phyloP scores from a whole-genome alignment of 1,140 invertebrate species.

The Dinothrombium tinctorium region DNA sequence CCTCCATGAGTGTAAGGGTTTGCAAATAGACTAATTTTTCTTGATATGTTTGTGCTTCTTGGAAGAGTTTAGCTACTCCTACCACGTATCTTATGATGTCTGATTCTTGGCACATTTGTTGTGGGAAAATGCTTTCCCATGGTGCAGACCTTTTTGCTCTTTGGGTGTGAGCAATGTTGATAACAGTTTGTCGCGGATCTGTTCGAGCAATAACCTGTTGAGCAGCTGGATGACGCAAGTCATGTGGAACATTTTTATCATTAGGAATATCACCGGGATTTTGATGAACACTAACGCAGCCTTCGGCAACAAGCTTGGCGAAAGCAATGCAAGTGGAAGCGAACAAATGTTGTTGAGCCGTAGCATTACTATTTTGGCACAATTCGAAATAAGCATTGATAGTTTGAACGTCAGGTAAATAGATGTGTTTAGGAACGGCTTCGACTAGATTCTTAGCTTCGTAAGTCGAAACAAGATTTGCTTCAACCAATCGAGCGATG shows the following conservation, averaged over 20 bases:
- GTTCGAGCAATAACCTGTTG: neutral
- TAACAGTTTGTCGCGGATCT: neutral
- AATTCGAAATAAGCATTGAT: slow-evolving; percentile 9
- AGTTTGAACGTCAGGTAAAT: slow-evolving; percentile 4
- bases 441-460: slow-evolving; percentile 14
- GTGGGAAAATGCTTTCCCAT: slow-evolving; percentile 4
- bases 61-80: slow-evolving; percentile 5
- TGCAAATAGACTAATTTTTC: slow-evolving; percentile 13
- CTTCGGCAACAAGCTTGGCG: slow-evolving; percentile 9
- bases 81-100: slow-evolving; percentile 6
- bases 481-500: slow-evolving; percentile 5
- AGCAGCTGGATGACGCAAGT: neutral
- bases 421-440: slow-evolving; percentile 12
- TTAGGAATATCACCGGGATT: slow-evolving; percentile 3
- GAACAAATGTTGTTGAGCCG: slow-evolving; percentile 5
- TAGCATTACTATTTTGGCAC: slow-evolving; percentile 1
- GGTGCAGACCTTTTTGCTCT: slow-evolving; percentile 6
- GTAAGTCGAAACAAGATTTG: slow-evolving; percentile 4
- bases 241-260: neutral
- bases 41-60: slow-evolving; percentile 5
- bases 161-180: neutral
- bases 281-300: neutral
- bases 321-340: slow-evolving; percentile 7
- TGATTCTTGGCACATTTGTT: slow-evolving; percentile 3
- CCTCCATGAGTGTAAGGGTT: slow-evolving; percentile 10